phyloP scores from a whole-genome alignment of 2,113 vertebrate genomes.

The Otolemur garnettii region DNA sequence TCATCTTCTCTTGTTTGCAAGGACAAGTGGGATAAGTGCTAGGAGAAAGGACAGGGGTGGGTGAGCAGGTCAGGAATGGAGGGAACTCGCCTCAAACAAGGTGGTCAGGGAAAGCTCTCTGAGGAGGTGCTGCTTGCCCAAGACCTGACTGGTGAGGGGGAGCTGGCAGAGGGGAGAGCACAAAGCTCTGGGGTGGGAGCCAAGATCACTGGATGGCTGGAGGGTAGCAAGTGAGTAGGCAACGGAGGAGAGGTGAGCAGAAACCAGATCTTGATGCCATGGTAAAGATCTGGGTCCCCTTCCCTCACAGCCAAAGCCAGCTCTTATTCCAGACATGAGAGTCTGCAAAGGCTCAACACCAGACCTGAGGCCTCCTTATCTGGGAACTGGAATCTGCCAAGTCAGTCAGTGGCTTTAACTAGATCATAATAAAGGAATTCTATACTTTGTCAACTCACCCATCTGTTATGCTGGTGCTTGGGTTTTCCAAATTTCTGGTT shows the following conservation, averaged over 20 bases:
- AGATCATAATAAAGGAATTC: background rate
- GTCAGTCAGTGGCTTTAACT: background rate
- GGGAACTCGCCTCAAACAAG: background rate
- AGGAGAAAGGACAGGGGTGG: background rate
- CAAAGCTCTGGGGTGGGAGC: background rate
- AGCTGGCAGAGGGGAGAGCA: background rate
- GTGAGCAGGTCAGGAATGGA: background rate
- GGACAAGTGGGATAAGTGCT: background rate
- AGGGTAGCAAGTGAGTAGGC: background rate
- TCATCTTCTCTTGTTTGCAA: slow-evolving; percentile 26
- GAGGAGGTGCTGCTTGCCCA: background rate
- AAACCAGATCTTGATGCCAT: background rate
- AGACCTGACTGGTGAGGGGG: background rate
- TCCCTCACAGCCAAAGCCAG: background rate
- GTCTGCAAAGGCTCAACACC: background rate
- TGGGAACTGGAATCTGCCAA: background rate
- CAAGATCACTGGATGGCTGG: background rate
- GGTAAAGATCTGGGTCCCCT: background rate
- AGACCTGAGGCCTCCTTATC: background rate
- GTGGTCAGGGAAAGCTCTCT: background rate
- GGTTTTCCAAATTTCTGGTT: slow-evolving; percentile 51
- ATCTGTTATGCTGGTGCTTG: background rate
- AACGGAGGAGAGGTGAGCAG: background rate
- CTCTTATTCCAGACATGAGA: background rate
- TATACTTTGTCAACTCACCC: background rate